A percentile compares a stretch with the other conserved stretches of the same genome.
phyloP scores from a whole-genome alignment of 2,113 vertebrate genomes.

The Microcebus jonahi region DNA sequence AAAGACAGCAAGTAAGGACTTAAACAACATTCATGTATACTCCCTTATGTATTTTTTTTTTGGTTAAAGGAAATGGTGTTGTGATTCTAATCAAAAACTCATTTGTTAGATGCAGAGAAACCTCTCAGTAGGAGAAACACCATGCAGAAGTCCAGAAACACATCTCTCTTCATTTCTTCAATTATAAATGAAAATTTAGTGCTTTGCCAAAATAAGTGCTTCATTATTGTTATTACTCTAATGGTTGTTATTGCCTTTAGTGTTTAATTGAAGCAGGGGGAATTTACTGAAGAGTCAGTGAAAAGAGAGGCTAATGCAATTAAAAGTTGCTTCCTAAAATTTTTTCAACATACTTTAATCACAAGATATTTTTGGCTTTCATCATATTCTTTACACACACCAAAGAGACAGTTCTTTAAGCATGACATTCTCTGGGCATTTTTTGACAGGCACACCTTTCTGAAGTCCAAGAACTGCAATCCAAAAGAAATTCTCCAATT shows the following conservation, averaged over 20 bases:
- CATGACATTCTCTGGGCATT: not conserved
- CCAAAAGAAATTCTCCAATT: constrained; percentile 42
- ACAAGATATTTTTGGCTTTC: not conserved
- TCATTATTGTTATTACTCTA: not conserved
- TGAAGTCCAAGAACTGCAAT: constrained; percentile 67
- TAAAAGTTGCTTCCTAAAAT: not conserved
- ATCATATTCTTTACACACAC: not conserved
- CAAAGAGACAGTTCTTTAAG: not conserved
- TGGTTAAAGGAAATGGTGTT: constrained; percentile 41
- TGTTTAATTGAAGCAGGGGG: not conserved
- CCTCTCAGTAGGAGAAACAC: constrained; percentile 43
- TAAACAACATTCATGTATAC: not conserved
- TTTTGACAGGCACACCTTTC: constrained; percentile 64
- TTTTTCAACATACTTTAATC: not conserved
- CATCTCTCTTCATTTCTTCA: constrained; percentile 15
- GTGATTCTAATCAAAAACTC: constrained; percentile 49
- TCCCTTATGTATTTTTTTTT: not conserved
- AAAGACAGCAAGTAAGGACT: constrained; percentile 35
- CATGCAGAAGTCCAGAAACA: constrained; percentile 3
- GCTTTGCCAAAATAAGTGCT: not conserved
- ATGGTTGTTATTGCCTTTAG: not conserved
- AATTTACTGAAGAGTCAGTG: not conserved
- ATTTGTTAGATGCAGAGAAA: constrained; percentile 57
- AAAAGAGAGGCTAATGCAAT: not conserved
- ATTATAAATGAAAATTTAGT: constrained; percentile 4